Evolutionary conservation across 2,888 invertebrate species (phyloP).

Genomic region (Acanthacorydalis orientalis): DNA sequence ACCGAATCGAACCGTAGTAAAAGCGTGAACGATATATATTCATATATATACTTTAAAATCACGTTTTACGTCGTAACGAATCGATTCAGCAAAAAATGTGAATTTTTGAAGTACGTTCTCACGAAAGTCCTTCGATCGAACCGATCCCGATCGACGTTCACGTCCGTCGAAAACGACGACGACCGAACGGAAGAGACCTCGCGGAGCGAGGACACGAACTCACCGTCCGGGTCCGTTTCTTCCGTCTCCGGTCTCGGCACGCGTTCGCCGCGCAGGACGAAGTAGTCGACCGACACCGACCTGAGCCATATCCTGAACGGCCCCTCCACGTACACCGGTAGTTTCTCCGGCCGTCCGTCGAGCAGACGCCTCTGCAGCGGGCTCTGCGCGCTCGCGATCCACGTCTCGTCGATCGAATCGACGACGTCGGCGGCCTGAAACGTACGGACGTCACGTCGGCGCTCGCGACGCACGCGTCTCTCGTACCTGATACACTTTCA

Average conservation of each 20-base stretch:
- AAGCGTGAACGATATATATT: no score
- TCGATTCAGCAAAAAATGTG: no score
- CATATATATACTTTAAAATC: no score
- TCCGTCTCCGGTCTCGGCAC: slow-evolving; percentile 27
- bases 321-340: slow-evolving; percentile 69
- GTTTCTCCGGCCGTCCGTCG: slow-evolving; percentile 36
- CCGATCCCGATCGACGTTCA: no score
- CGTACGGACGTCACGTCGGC: slow-evolving; percentile 6
- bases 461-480: not conserved
- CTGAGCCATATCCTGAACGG: slow-evolving; percentile 66
- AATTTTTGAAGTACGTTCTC: no score
- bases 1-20: no score
- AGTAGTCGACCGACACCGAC: slow-evolving; percentile 63
- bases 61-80: no score
- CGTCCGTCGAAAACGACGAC: no score
- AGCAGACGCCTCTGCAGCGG: slow-evolving; percentile 55
- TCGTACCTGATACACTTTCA: slow-evolving; percentile 45
- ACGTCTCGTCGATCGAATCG: slow-evolving; percentile 71
- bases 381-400: slow-evolving; percentile 82
- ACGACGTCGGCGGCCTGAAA: slow-evolving; percentile 48
- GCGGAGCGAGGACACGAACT: no score
- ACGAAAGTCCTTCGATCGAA: no score
- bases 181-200: no score
- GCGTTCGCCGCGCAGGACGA: slow-evolving; percentile 59
- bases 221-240: slow-evolving; percentile 49